Evolutionary conservation across 1,140 invertebrate genomes (phyloP), one percentile per base, ranked within the genome.

Genomic region (Mercenaria mercenaria): DNA sequence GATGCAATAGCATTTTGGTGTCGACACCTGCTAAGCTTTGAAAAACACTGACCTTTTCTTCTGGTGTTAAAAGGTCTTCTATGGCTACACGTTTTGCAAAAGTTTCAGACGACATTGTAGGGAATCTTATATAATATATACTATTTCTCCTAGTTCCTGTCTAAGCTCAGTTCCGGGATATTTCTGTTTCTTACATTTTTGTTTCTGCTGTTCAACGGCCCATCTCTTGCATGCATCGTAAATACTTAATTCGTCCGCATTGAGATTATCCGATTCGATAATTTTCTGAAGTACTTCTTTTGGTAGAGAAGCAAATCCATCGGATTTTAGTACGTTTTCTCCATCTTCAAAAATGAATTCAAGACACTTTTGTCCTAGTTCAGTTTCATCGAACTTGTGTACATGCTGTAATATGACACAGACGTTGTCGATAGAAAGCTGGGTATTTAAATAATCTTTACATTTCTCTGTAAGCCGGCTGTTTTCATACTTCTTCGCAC

Each of bases 221-320:
- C 85, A 88, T 13, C 32, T 32, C 26, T 43, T 79, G 26, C 34
- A 37, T 32, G 47, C 85, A 32, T 88, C 29, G 43, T 79, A 79
- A 11, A 88, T 26, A 39, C 52, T 2, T 10, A 37, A 20, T 29
- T 88, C 85, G 13, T 79, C 56, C 18, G 52, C 41, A 43, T 39
- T 43, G 3, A 88, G 20, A 20, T 77, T 56, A 50, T 88, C 74
- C 6, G n/a, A 34, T 10, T 32, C 29, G 8, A 88, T 6, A 18
- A 77, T 67, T 20, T 23, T n/a, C 37, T 88, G n/a, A 11, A 88
- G 56, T 34, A 64, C 80, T 43, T 29, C 37, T 34, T 52, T 52
- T 26, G 76, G 80, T 2, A 92, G 29, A n/a, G 59, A 26, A 20
- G 26, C 6, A 41, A 92, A 91, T 18, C 43, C 43, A 47, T 47